These are phyloP conservation scores for Ptyas mucosa DNA, from an alignment of 2,113 vertebrate species.

Conservation along the genomic window DNA sequence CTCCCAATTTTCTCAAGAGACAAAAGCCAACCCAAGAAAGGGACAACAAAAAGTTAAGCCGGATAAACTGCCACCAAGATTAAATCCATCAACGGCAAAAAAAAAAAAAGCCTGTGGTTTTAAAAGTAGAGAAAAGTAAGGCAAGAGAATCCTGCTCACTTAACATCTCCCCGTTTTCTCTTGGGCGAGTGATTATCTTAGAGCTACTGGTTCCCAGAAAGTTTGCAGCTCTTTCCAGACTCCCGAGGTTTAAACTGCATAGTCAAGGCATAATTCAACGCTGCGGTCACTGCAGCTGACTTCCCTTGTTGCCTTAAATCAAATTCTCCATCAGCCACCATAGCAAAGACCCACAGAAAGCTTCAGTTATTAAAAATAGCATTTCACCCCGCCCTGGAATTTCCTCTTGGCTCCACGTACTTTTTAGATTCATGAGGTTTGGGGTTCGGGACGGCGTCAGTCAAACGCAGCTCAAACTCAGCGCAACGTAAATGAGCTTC, in stretches of 20 bases:
- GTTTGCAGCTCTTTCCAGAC: neutral
- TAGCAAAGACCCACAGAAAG: neutral
- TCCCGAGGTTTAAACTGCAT: neutral
- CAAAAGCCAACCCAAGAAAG: neutral
- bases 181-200: neutral
- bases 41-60: neutral
- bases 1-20: neutral
- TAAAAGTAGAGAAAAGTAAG: neutral
- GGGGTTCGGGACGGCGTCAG: conserved; percentile 83
- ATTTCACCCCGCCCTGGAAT: conserved; percentile 7
- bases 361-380: neutral
- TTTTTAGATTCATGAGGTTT: conserved; percentile 81
- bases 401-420: conserved; percentile 68
- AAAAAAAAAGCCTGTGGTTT: neutral
- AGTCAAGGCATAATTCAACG: neutral
- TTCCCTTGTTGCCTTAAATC: neutral
- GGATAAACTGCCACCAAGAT: neutral
- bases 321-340: neutral
- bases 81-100: neutral
- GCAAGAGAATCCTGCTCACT: neutral
- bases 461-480: conserved; percentile 91
- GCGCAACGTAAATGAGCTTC: conserved; percentile 85
- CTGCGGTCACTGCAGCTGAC: neutral
- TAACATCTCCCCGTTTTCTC: neutral
- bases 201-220: neutral